Evolutionary conservation across 2,888 invertebrate genomes (phyloP), one percentile per base, ranked within the genome.

Genomic region (Darwinula stevensoni): DNA sequence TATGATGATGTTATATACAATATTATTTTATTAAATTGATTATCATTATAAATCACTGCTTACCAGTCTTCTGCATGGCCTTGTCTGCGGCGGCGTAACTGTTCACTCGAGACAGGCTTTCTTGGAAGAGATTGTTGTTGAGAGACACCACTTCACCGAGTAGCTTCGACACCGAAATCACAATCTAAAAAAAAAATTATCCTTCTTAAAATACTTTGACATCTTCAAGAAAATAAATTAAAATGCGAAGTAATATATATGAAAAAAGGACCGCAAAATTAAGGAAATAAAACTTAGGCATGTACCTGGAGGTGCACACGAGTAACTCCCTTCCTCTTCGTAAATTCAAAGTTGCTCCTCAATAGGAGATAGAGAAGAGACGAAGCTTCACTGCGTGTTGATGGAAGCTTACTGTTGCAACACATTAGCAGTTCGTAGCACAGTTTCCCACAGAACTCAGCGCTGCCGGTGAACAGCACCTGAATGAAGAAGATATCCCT

Each of bases 101-200:
- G 47, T 84, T 86, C 45, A 86, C 80, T 30, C 82, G 61, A 3
- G 80, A 76, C 3, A 91, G 56, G 39, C 80, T 82, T 50, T 86
- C 82, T 57, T 86, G 82, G 51, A 91, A 86, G 29, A 82, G 63
- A n/a, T 76, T 69, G 52, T 80, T 84, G 53, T 84, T 84, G 39
- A 82, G 55, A 3, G 74, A 74, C n/a, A 74, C 70, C 4, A 80
- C 69, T 44, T 72, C 76, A 35, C 86, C 84, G 38, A 86, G 63
- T 53, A 91, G 65, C 51, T 84, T 75, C 1, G 88, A 88, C 11
- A 91, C 80, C 0, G 86, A 80, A 44, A 91, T 84, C 38, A 88
- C 86, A 17, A 86, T 80, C 69, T 74, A 52, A 13, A 52, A 46
- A 29, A 38, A 37, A 37, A 28, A 17, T n/a, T n/a, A n/a, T n/a